These are phyloP conservation scores for Gallinago media DNA, from an alignment of 2,113 vertebrate genomes.

Conservation along the genomic window DNA sequence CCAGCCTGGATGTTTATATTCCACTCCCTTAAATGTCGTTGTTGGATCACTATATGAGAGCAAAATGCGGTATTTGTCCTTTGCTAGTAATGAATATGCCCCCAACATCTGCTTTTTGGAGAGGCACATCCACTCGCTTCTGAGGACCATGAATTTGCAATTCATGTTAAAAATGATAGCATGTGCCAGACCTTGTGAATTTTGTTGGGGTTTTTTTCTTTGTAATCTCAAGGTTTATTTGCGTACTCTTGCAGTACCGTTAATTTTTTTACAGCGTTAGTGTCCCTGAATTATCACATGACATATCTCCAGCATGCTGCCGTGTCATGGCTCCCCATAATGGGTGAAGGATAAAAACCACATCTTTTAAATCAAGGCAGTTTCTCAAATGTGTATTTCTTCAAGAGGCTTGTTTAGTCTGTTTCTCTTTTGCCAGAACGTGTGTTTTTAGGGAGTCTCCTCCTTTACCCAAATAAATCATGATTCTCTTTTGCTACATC, in stretches of 20 bases:
- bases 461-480: background rate
- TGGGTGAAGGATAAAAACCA: background rate
- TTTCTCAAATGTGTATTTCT: background rate
- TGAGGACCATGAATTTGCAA: background rate
- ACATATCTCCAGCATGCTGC: background rate
- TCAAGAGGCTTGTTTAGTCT: conserved; percentile 43
- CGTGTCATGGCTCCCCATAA: background rate
- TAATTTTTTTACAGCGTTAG: background rate
- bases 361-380: background rate
- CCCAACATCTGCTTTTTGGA: background rate
- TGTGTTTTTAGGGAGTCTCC: conserved; percentile 27
- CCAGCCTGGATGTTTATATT: conserved; percentile 29
- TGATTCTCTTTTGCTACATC: conserved; percentile 1
- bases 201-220: background rate
- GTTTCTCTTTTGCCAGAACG: background rate
- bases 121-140: background rate
- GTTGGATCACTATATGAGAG: background rate
- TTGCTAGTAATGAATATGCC: background rate
- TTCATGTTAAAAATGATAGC: background rate
- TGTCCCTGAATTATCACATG: conserved; percentile 30
- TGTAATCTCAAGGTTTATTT: conserved; percentile 59
- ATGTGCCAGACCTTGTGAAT: background rate
- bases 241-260: background rate
- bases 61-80: background rate
- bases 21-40: background rate